Conservation (phyloP, 2,797 vertebrate genomes). For the Danio aesculapii region DNA sequence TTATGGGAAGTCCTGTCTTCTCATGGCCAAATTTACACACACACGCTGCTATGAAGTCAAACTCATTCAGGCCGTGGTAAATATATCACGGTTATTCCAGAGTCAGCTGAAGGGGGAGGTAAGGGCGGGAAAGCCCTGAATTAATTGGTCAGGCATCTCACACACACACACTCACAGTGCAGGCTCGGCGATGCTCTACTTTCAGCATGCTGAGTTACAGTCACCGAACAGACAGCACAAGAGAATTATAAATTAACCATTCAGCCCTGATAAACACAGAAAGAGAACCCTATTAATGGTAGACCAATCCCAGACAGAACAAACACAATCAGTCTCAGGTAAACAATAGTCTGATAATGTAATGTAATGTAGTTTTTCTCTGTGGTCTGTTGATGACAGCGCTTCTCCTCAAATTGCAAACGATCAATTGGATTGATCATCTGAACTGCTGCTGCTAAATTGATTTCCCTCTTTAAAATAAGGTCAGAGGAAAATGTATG, state of each 20-base stretch:
- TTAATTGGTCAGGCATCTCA: constrained; percentile 22
- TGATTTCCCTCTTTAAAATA: neutral
- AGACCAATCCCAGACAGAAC: neutral
- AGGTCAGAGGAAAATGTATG: constrained; percentile 17
- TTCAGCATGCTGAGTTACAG: constrained; percentile 21
- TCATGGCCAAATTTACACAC: constrained; percentile 36
- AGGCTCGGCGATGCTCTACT: neutral
- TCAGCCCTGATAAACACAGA: constrained; percentile 15
- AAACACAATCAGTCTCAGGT: neutral
- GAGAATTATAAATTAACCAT: neutral
- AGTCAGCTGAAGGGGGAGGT: constrained; percentile 9
- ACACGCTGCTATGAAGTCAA: constrained; percentile 8
- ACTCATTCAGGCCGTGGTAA: constrained; percentile 33
- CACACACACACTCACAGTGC: neutral
- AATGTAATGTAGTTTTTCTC: neutral
- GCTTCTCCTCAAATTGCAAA: neutral
- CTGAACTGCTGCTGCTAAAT: constrained; percentile 1
- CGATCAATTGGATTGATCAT: neutral
- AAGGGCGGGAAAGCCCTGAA: constrained; percentile 26
- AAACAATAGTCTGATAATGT: neutral
- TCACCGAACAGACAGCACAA: neutral
- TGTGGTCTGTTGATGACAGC: neutral
- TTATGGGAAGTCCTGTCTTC: constrained; percentile 11
- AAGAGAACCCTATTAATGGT: neutral
- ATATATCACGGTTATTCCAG: constrained; percentile 31